Evolutionary conservation across 2,797 vertebrate genomes (phyloP), one percentile per base, ranked within the genome.

Genomic region (Microcaecilia unicolor): DNA sequence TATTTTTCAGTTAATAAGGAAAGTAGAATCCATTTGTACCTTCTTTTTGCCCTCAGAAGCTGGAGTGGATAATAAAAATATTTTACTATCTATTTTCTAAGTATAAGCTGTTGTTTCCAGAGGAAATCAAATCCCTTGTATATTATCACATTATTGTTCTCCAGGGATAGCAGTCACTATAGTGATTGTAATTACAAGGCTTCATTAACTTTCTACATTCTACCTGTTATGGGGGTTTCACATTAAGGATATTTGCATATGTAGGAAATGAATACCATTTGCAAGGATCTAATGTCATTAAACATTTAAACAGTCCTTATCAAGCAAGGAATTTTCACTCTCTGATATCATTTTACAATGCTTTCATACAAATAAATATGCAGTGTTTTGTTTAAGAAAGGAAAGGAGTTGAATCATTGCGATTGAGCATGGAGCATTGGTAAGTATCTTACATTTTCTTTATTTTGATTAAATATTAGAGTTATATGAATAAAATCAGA

Each of bases 231-330:
- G 76, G 76, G 79, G 53, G 58, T 63, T 72, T 81, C 76, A 74
- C 76, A 86, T 89, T 86, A 87, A 64, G 73, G 70, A 72, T 78
- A 91, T 90, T 84, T 89, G 88, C 86, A 91, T 90, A 87, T 76
- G 74, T 67, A 83, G 80, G 80, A 90, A 91, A 88, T 88, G 71
- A 91, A 85, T 70, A 50, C 66, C 39, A 35, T 79, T 88, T 84
- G 70, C 74, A 78, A 62, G 60, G 65, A 84, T 72, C 70, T 83
- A 83, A 74, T 69, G 58, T 72, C 77, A 80, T 87, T 88, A 84
- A 84, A 84, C 61, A 76, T 75, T 74, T 80, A 75, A 77, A 60
- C 59, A 60, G 58, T 57, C 47, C 67, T 48, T 68, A 55, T 53
- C 60, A 66, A 76, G 55, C 66, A 66, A 69, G 51, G 41, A 28